Conservation (phyloP, 2,113 vertebrate genomes). For the Eurystomus gularis region DNA sequence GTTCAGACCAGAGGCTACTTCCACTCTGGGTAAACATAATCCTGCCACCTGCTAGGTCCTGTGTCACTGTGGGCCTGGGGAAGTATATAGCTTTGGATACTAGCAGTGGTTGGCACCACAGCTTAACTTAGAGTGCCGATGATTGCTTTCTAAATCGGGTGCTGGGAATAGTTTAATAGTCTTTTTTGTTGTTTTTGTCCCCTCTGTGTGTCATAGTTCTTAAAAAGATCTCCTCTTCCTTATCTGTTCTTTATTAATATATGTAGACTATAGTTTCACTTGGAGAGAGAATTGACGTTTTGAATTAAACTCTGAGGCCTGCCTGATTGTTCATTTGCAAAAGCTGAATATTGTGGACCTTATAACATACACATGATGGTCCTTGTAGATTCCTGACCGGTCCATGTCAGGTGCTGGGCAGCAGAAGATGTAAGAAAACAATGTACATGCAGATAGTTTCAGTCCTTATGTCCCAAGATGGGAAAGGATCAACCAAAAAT, state of each 20-base stretch:
- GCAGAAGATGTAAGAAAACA: neutral
- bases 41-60: neutral
- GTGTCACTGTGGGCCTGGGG: neutral
- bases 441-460: neutral
- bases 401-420: neutral
- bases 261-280: neutral
- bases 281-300: neutral
- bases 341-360: neutral
- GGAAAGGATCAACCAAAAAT: neutral
- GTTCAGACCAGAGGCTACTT: neutral
- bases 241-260: neutral
- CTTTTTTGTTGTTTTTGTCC: neutral
- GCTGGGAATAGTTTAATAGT: neutral
- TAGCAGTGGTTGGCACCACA: neutral
- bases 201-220: neutral
- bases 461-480: neutral
- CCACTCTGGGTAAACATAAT: neutral
- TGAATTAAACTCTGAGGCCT: neutral
- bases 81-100: neutral
- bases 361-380: fast-evolving
- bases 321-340: neutral
- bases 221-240: neutral
- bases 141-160: neutral
- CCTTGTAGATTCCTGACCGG: neutral
- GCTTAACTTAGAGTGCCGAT: neutral